Evolutionary conservation across 2,797 vertebrate genomes (phyloP), one percentile per base, ranked within the genome.

Genomic region (Ctenopoma multispine): DNA sequence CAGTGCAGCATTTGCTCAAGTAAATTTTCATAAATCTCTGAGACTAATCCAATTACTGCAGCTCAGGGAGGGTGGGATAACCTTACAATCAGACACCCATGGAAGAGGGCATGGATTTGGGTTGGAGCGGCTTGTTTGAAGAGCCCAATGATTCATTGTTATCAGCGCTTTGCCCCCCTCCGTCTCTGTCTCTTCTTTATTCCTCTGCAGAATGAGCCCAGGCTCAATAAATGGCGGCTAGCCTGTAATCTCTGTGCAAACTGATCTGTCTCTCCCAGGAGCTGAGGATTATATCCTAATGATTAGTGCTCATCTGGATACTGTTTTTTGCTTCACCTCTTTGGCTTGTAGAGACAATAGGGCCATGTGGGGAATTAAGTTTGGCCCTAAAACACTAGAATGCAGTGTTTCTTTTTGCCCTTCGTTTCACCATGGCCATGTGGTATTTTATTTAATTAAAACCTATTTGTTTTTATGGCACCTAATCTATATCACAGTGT

Each of bases 1-100:
- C 85, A 77, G 78, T 69, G 79, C 83, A 72, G 87, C 86, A 73
- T 92, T 94, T 90, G 88, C 87, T 63, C 83, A 92, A 95, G 92
- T 94, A 94, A 91, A 92, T 94, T 94, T 94, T 92, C 88, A 93
- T 92, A 94, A 95, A 95, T 94, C 95, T 94, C 92, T 94, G 92
- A 87, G 92, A 94, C 93, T 94, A 95, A 95, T 95, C 95, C 95
- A 95, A 94, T 95, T 95, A 95, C 87, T 53, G 71, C 84, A 92
- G 92, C 91, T 92, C 83, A 86, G 90, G 90, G 89, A 94, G 91
- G 89, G 87, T 91, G 90, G 91, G 92, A 93, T 94, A 94, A 94
- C 93, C 92, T 93, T 94, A 92, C 94, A 95, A 95, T 94, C 92
- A 90, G 84, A 91, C 91, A 74, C 84, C 92, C 90, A 92, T 92